These are phyloP conservation scores for Volucella bombylans DNA, from an alignment of 2,888 invertebrate genomes.

Conservation along the genomic window DNA sequence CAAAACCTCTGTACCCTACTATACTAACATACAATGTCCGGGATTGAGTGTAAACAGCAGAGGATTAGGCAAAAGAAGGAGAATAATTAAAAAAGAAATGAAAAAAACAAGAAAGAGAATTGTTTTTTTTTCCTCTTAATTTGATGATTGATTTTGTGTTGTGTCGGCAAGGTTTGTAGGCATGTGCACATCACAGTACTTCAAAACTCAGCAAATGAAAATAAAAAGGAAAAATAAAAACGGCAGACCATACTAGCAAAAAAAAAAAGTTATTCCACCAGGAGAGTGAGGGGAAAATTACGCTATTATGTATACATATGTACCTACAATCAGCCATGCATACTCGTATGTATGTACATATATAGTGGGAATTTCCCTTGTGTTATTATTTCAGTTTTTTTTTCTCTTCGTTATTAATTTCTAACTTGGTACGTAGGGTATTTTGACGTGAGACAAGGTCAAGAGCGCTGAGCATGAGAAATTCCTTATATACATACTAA, in stretches of 20 bases:
- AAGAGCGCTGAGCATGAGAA: constrained; percentile 67
- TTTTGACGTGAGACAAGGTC: constrained; percentile 72
- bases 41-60: constrained; percentile 63
- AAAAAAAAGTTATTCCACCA: neutral
- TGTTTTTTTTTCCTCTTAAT: constrained; percentile 30
- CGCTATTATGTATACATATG: constrained; percentile 53
- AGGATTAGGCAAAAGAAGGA: constrained; percentile 49
- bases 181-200: constrained; percentile 16
- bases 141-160: constrained; percentile 61
- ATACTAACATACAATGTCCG: constrained; percentile 24
- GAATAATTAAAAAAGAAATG: constrained; percentile 29
- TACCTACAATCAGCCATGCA: too few relatives aligned
- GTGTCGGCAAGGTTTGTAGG: constrained; percentile 11
- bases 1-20: too few relatives aligned
- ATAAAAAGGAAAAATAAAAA: constrained; percentile 19
- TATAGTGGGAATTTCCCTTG: constrained; percentile 64
- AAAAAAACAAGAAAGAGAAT: constrained; percentile 11
- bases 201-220: constrained; percentile 19
- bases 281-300: constrained; percentile 29
- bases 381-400: constrained; percentile 54
- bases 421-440: constrained; percentile 61
- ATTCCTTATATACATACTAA: constrained; percentile 43
- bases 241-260: constrained; percentile 10
- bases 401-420: constrained; percentile 64
- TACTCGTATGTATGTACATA: too few relatives aligned